Percentiles rank a stretch among this genome's conserved stretches.
phyloP scores from a whole-genome alignment of 2,888 invertebrate genomes.

The Cetonia aurata region DNA sequence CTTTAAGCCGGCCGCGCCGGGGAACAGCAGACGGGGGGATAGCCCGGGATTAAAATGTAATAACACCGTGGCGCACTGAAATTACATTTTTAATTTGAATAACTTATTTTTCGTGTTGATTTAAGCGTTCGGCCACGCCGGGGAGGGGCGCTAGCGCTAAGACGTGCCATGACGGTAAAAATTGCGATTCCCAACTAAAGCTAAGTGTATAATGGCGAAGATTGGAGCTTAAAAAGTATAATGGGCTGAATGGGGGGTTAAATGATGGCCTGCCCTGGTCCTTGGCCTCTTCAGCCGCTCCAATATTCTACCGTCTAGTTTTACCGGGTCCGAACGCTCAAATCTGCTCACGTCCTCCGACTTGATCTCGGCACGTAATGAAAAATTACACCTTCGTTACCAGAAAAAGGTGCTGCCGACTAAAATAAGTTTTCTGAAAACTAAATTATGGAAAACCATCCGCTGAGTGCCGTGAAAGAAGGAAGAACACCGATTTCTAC shows the following conservation, averaged over 20 bases:
- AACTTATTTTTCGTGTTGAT: conserved; percentile 80
- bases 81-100: conserved; percentile 81
- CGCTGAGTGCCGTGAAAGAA: background rate
- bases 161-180: conserved; percentile 80
- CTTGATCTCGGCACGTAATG: conserved; percentile 78
- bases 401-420: conserved; percentile 40
- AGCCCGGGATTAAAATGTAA: conserved; percentile 67
- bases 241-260: conserved; percentile 68
- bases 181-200: conserved; percentile 79
- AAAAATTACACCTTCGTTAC: conserved; percentile 71
- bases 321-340: conserved; percentile 62
- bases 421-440: conserved; percentile 58
- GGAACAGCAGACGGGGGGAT: conserved; percentile 6
- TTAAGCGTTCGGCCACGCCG: conserved; percentile 71
- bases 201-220: conserved; percentile 80
- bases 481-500: background rate
- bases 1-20: conserved; percentile 64
- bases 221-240: conserved; percentile 82
- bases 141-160: conserved; percentile 68
- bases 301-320: conserved; percentile 44
- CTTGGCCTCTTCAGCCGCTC: conserved; percentile 43
- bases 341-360: conserved; percentile 68
- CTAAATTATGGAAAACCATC: conserved; percentile 52
- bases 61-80: conserved; percentile 66
- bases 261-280: conserved; percentile 67